A percentile compares a stretch with the other conserved stretches of the same genome.
These are phyloP conservation scores for Paramacrobiotus metropolitanus DNA, from an alignment of 1,140 invertebrate species.

Conservation along the genomic window DNA sequence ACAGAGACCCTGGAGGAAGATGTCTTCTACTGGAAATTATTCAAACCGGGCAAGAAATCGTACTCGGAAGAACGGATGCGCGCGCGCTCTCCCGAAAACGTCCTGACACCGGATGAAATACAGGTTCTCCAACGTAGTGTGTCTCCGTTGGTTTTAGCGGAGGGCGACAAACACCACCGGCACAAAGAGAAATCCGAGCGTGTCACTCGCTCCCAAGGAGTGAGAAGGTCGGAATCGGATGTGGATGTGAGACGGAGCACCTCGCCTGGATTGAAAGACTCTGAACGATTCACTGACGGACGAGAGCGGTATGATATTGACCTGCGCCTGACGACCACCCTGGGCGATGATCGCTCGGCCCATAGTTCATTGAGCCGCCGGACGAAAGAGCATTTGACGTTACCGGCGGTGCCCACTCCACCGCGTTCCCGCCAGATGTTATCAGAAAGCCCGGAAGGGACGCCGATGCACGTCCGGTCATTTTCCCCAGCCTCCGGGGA, in stretches of 20 bases:
- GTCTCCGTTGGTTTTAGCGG: not conserved
- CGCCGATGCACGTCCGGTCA: too few species aligned
- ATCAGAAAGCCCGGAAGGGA: too few species aligned
- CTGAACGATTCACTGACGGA: not conserved
- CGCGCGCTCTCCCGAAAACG: not conserved
- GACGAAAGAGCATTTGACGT: too few species aligned
- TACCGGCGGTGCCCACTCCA: too few species aligned
- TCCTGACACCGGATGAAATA: not conserved
- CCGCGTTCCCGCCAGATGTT: too few species aligned
- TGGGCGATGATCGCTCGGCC: too few species aligned
- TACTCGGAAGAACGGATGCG: slow-evolving; percentile 1
- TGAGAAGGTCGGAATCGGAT: too few species aligned
- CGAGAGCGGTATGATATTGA: not conserved
- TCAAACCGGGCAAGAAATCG: not conserved
- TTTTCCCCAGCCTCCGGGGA: not conserved
- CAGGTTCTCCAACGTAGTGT: not conserved
- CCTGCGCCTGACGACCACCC: not conserved
- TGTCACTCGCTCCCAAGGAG: too few species aligned
- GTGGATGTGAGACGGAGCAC: not conserved
- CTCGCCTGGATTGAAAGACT: not conserved
- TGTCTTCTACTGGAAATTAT: slow-evolving; percentile 3
- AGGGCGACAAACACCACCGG: not conserved
- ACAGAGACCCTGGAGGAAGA: not conserved
- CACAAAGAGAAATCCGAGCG: not conserved
- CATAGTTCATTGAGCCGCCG: too few species aligned